Conservation (phyloP, 2,888 invertebrate species). For the Liodrosophila aerea region DNA sequence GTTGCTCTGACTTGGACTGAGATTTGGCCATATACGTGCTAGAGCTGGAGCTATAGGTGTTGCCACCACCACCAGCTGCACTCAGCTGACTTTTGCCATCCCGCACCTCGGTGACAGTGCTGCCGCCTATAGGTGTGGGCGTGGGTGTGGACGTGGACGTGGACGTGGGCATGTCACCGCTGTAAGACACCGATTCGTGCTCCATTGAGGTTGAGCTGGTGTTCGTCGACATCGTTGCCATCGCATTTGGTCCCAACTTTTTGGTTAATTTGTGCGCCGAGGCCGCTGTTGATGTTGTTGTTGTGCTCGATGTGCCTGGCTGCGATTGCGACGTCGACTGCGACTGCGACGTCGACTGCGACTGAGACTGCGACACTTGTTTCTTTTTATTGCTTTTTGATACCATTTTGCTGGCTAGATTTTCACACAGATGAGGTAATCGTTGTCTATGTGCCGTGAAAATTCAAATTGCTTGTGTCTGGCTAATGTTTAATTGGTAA, state of each 20-base stretch:
- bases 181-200: constrained; percentile 64
- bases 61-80: no score
- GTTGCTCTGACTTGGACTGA: constrained; percentile 52
- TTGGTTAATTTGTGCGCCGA: constrained; percentile 70
- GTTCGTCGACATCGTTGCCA: constrained; percentile 60
- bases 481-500: constrained; percentile 32
- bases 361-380: constrained; percentile 62
- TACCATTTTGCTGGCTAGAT: constrained; percentile 72
- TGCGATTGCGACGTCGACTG: constrained; percentile 33
- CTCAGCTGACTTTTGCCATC: constrained; percentile 23
- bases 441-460: constrained; percentile 45
- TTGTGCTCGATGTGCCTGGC: constrained; percentile 67
- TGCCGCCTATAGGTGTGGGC: constrained; percentile 1
- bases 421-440: constrained; percentile 69
- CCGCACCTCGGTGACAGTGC: no score
- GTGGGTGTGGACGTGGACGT: constrained; percentile 13
- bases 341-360: constrained; percentile 23
- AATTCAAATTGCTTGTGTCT: no score
- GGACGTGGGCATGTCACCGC: constrained; percentile 12
- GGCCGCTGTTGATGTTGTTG: constrained; percentile 66
- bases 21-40: constrained; percentile 54
- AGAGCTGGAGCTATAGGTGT: no score
- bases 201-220: constrained; percentile 68
- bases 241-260: constrained; percentile 64
- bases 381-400: constrained; percentile 79